These are phyloP conservation scores for Pristis pectinata DNA, from an alignment of 2,797 vertebrate species.

Conservation along the genomic window DNA sequence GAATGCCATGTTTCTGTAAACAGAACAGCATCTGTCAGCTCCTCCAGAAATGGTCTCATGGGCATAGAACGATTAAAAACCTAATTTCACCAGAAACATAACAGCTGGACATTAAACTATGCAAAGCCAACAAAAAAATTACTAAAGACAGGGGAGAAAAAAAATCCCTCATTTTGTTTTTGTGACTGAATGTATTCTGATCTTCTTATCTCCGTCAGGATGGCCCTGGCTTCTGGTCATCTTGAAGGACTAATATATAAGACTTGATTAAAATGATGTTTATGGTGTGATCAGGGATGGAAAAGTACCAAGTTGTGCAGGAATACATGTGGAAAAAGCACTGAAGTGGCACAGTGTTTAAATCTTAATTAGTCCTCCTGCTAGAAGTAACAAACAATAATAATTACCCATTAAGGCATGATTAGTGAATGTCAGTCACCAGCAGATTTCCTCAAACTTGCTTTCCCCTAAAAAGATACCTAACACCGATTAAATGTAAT, in stretches of 20 bases:
- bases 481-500: conserved; percentile 14
- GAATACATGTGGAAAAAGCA: not conserved
- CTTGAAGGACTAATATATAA: conserved; percentile 13
- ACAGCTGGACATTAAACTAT: conserved; percentile 19
- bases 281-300: not conserved
- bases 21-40: conserved; percentile 38
- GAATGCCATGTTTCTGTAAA: conserved; percentile 83
- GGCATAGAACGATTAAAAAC: not conserved
- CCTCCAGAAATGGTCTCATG: not conserved
- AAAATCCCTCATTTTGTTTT: not conserved
- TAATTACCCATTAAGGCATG: conserved; percentile 31
- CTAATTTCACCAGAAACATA: conserved; percentile 24
- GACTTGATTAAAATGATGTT: conserved; percentile 27
- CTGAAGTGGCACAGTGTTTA: conserved; percentile 12
- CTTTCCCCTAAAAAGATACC: not conserved
- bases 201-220: not conserved
- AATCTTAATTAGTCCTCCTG: conserved; percentile 12
- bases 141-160: not conserved
- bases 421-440: conserved; percentile 23
- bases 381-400: conserved; percentile 31
- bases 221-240: not conserved
- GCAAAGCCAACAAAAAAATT: not conserved
- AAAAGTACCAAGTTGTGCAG: not conserved
- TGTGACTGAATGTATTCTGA: not conserved
- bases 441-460: not conserved